phyloP scores from a whole-genome alignment of 1,140 invertebrate genomes.

The Bombus impatiens region DNA sequence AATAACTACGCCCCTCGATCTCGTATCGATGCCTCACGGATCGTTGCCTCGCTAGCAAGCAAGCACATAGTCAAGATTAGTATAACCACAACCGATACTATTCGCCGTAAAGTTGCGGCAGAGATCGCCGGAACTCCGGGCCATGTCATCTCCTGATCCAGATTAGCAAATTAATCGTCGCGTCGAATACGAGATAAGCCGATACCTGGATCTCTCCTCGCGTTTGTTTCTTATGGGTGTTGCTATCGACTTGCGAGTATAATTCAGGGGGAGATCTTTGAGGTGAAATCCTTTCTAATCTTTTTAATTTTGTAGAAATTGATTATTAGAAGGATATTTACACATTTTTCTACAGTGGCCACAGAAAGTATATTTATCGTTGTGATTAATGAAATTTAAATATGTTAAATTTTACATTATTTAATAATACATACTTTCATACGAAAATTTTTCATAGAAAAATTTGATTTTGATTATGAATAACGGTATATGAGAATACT shows the following conservation, averaged over 20 bases:
- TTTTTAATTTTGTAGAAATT: neutral
- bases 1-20: slow-evolving; percentile 25
- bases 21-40: slow-evolving; percentile 38
- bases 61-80: slow-evolving; percentile 8
- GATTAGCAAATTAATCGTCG: slow-evolving; percentile 57
- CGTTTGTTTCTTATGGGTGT: slow-evolving; percentile 14
- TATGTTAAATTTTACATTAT: too few relatives aligned
- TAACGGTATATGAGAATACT: too few relatives aligned
- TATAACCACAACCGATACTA: slow-evolving; percentile 1
- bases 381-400: too few relatives aligned
- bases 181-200: slow-evolving; percentile 42
- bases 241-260: neutral
- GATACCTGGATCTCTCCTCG: slow-evolving; percentile 1
- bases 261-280: too few relatives aligned
- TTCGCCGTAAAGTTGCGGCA: neutral
- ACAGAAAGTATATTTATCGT: too few relatives aligned
- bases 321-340: neutral
- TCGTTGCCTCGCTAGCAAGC: neutral
- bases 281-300: neutral
- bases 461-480: too few relatives aligned
- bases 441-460: too few relatives aligned
- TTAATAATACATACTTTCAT: too few relatives aligned
- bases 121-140: neutral
- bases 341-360: neutral
- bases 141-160: neutral